These are phyloP conservation scores for Actias luna DNA, from an alignment of 2,888 invertebrate species.

Conservation along the genomic window DNA sequence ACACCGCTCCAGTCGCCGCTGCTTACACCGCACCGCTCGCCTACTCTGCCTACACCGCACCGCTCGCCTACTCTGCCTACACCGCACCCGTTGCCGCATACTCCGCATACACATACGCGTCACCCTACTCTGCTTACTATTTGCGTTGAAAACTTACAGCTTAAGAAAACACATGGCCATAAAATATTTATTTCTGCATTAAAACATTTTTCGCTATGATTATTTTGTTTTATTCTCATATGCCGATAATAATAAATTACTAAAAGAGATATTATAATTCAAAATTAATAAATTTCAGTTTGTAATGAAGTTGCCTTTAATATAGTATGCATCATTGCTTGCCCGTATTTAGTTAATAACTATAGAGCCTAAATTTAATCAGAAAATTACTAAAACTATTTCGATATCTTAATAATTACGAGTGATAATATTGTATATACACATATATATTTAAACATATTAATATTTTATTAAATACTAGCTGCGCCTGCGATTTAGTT, in stretches of 20 bases:
- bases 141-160: conserved; percentile 26
- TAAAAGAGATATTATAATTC: neutral
- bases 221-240: neutral
- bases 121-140: conserved; percentile 44
- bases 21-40: conserved; percentile 51
- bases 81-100: conserved; percentile 46
- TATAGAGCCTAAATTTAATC: too few species aligned
- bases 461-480: too few species aligned
- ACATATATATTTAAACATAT: too few species aligned
- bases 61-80: conserved; percentile 50
- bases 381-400: too few species aligned
- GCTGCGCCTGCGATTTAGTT: too few species aligned
- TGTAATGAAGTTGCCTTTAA: too few species aligned
- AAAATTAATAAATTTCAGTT: neutral
- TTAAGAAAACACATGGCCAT: neutral
- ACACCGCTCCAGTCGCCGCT: conserved; percentile 39
- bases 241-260: neutral
- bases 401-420: too few species aligned
- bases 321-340: too few species aligned
- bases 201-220: neutral
- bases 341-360: too few species aligned
- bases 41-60: conserved; percentile 52
- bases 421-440: too few species aligned
- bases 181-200: neutral
- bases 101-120: conserved; percentile 47